Evolutionary conservation across 2,888 invertebrate genomes (phyloP), one percentile per base, ranked within the genome.

Genomic region (Troglohyphantes excavatus): DNA sequence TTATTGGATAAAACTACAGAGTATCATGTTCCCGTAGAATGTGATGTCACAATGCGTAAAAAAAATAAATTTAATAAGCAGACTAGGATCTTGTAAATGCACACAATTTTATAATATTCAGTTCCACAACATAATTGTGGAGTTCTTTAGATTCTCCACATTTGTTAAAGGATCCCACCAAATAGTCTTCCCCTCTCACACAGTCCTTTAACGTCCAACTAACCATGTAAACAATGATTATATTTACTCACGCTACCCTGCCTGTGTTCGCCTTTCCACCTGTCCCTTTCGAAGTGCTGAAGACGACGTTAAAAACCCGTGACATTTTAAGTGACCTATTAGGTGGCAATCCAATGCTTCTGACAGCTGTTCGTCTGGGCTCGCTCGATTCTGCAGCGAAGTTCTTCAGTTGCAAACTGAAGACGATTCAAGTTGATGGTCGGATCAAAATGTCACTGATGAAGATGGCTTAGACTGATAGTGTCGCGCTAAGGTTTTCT

Each of bases 261-360:
- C 11, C 29, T 61, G 13, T 33, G n/a, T 76, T 65, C 78, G 53
- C 53, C 29, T 82, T 70, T 82, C 82, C 72, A 59, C 82, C 59
- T 82, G 82, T 82, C 82, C n/a, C 17, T 21, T 21, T 23, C n/a
- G 68, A 67, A 68, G 29, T 84, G 85, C 17, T 61, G 65, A 33
- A 33, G 85, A 85, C 76, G 76, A 76, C 65, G 76, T 39, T 85
- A 73, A 85, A 76, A 61, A 67, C 39, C 68, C 73, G 82, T 83
- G 82, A 83, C 82, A 67, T 72, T 85, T 76, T 59, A 76, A 85
- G 85, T 76, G 85, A 85, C 67, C 85, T 68, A 85, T 85, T 85
- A 85, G 76, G 17, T 19, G 39, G 68, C n/a, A 53, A 67, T 76
- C 33, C 59, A 85, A 85, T 76, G 73, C 61, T 84, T 84, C 27